Conservation (phyloP, 2,797 vertebrate species). For the Vespertilio murinus region DNA sequence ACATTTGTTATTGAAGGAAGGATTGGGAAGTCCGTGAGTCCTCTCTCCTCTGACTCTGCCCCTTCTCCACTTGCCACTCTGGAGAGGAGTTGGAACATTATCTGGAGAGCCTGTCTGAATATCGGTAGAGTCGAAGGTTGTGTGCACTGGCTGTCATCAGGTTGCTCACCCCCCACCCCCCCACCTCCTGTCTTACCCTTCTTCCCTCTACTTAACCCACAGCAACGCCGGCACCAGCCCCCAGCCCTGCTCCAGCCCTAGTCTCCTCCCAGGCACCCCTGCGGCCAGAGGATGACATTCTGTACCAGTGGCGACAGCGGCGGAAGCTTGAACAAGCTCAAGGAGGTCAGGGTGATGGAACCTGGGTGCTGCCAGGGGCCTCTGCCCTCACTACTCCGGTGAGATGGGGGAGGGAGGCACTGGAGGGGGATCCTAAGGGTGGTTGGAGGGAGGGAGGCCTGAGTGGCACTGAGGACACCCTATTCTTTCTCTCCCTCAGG, state of each 20-base stretch:
- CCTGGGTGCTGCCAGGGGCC: constrained; percentile 34
- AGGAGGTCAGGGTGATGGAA: constrained; percentile 50
- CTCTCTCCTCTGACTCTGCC: not conserved
- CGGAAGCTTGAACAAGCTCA: constrained; percentile 89
- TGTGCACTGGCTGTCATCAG: not conserved
- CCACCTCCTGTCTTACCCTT: not conserved
- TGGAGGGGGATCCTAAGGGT: not conserved
- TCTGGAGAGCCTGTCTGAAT: not conserved
- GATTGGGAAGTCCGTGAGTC: not conserved
- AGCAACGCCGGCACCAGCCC: not conserved
- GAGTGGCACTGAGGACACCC: not conserved
- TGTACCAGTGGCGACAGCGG: constrained; percentile 93
- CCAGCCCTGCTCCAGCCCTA: not conserved
- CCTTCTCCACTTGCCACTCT: not conserved
- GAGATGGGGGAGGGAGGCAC: not conserved
- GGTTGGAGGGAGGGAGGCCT: not conserved
- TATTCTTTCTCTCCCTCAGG: not conserved
- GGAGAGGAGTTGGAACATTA: not conserved
- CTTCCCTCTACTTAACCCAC: not conserved
- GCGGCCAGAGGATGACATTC: constrained; percentile 90
- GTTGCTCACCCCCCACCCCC: not conserved
- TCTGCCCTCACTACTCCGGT: constrained; percentile 30
- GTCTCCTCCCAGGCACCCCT: constrained; percentile 44
- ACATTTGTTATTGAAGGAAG: not conserved
- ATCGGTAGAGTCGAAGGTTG: not conserved